phyloP scores from a whole-genome alignment of 2,797 vertebrate species.

The Amblyraja radiata region DNA sequence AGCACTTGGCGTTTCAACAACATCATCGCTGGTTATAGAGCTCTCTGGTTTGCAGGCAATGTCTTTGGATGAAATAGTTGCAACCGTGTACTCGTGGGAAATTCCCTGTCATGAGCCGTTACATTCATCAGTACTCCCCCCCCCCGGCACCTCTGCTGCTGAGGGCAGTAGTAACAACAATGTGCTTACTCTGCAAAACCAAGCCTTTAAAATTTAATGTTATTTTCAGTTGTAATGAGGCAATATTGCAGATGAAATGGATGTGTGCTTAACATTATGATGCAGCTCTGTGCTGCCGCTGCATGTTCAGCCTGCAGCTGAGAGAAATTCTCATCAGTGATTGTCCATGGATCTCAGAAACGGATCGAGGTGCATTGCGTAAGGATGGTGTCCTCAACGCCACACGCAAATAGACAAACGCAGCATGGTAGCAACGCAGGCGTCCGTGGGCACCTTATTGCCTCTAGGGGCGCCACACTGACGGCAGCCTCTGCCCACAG shows the following conservation, averaged over 20 bases:
- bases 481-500: too few species aligned
- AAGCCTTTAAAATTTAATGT: background rate
- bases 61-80: background rate
- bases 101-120: background rate
- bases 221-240: background rate
- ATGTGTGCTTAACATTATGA: background rate
- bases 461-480: too few species aligned
- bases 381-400: background rate
- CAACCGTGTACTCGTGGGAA: background rate
- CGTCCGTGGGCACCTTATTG: too few species aligned
- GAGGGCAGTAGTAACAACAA: background rate
- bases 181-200: background rate
- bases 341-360: background rate
- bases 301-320: background rate
- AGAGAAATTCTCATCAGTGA: background rate
- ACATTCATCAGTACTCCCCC: background rate
- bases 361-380: background rate
- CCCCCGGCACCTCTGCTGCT: background rate
- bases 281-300: background rate
- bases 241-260: background rate
- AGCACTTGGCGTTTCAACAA: background rate
- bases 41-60: background rate
- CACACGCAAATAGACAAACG: background rate
- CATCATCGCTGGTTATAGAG: background rate
- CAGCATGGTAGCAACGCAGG: too few species aligned